A percentile compares a stretch with the other conserved stretches of the same genome.
phyloP scores from a whole-genome alignment of 2,113 vertebrate genomes.

The Scomber scombrus region DNA sequence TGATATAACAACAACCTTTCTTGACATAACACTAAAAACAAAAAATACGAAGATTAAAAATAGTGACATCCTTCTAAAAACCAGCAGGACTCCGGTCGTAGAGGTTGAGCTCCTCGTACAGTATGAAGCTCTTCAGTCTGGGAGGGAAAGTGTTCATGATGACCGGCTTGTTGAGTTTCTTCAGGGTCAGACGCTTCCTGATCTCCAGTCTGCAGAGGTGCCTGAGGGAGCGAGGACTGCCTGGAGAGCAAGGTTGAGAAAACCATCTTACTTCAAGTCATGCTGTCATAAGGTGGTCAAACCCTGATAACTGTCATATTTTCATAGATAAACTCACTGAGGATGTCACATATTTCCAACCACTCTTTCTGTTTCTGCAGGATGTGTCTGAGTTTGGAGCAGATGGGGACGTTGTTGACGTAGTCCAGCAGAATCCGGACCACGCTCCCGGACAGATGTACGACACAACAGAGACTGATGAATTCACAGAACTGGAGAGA shows the following conservation, averaged over 20 bases:
- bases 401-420: conserved; percentile 86
- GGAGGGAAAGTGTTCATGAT: conserved; percentile 84
- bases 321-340: conserved; percentile 77
- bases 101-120: conserved; percentile 90
- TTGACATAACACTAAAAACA: background rate
- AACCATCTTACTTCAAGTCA: background rate
- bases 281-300: background rate
- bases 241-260: conserved; percentile 72
- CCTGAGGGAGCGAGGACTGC: conserved; percentile 87
- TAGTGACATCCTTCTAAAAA: background rate
- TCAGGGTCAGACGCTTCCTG: conserved; percentile 84
- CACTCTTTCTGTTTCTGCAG: conserved; percentile 88
- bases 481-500: conserved; percentile 89
- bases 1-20: background rate
- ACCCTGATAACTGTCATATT: background rate
- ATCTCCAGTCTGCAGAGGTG: conserved; percentile 90
- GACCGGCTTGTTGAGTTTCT: conserved; percentile 80
- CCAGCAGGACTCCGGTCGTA: conserved; percentile 63
- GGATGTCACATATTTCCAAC: conserved; percentile 85
- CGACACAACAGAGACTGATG: conserved; percentile 88
- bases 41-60: background rate
- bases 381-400: conserved; percentile 84
- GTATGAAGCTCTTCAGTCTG: conserved; percentile 84
- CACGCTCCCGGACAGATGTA: conserved; percentile 85
- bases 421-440: conserved; percentile 89